Percentiles rank a stretch among this genome's conserved stretches.
Conservation (phyloP, 2,113 vertebrate species). For the Syngnathoides biaculeatus region DNA sequence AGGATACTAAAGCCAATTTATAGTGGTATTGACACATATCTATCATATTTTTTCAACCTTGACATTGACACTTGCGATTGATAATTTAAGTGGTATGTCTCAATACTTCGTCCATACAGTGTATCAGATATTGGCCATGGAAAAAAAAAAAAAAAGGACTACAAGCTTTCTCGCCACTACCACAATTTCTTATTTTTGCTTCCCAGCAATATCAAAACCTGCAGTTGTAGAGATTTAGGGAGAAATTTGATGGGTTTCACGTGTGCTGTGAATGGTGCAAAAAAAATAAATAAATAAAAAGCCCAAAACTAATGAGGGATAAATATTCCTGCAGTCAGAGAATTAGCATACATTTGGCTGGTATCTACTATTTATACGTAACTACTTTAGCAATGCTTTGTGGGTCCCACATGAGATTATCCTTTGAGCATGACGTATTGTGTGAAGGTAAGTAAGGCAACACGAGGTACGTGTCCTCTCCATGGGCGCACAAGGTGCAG, state of each 20-base stretch:
- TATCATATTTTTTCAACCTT: too few species aligned
- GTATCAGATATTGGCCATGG: too few species aligned
- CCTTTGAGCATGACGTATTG: slow-evolving; percentile 29
- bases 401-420: slow-evolving; percentile 36
- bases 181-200: slow-evolving; percentile 32
- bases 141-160: background rate
- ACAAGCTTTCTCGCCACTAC: slow-evolving; percentile 3
- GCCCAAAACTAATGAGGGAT: slow-evolving; percentile 27
- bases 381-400: background rate
- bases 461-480: slow-evolving; percentile 27
- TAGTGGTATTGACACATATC: too few species aligned
- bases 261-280: slow-evolving; percentile 30
- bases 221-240: slow-evolving; percentile 24
- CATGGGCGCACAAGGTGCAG: slow-evolving; percentile 30
- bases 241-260: slow-evolving; percentile 32
- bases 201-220: slow-evolving; percentile 44
- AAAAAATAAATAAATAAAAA: slow-evolving; percentile 29
- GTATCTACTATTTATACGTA: background rate
- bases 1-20: too few species aligned
- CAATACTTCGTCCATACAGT: too few species aligned
- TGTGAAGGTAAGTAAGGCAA: slow-evolving; percentile 31
- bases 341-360: background rate
- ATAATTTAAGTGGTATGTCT: too few species aligned
- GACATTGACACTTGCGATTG: too few species aligned
- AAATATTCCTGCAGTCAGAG: slow-evolving; percentile 11